Base-by-base conservation (phyloP, 64 coral and sea anemone genomes). In the Stichodactyla helianthus region DNA sequence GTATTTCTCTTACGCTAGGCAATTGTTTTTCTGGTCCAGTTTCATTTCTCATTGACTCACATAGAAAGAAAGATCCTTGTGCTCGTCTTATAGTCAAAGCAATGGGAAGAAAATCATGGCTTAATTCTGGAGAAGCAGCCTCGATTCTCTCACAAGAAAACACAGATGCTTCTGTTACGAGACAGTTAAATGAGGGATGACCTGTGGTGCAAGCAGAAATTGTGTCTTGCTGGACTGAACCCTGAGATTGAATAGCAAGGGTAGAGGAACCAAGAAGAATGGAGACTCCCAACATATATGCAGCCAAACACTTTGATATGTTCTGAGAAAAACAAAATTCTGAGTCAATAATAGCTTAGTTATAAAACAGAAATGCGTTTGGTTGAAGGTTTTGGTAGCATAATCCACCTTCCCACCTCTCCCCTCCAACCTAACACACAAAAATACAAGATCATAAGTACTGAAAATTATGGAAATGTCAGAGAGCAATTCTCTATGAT, bases 281-380 rank as follows among this genome's bases (percentile, higher is more conserved):
- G 6, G 90, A 92, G 16, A 92, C 26, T 87, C 90, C 84, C 12
- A 92, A 60, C 14, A 92, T 17, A 12, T 92, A 92, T 20, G 90
- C 85, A 52, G 80, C 8, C 16, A 86, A 12, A 60, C 84, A 92
- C 3, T 77, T 77, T 19, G 74, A 82, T 8, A 92, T 19, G 7
- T 81, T 86, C 90, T 92, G 12, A 17, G 63, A 13, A 70, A 71
- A 12, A 74, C 35, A 44, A 74, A 74, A 27, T 74, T n/a, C 7
- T 74, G 6, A 74, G 26, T 68, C n/a, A 68, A 20, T 20, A 68
- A 68, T 22, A 25, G 1, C n/a, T 44, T 44, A 44, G 35, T 44
- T 44, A 44, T 44, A 44, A 44, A 44, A 44, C 35, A 44, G 35
- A 44, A 44, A 44, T 44, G 35, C 35, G 1, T 44, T 44, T 44